Evolutionary conservation across 2,888 invertebrate genomes (phyloP).

Genomic region (Sminthurinus aureus): DNA sequence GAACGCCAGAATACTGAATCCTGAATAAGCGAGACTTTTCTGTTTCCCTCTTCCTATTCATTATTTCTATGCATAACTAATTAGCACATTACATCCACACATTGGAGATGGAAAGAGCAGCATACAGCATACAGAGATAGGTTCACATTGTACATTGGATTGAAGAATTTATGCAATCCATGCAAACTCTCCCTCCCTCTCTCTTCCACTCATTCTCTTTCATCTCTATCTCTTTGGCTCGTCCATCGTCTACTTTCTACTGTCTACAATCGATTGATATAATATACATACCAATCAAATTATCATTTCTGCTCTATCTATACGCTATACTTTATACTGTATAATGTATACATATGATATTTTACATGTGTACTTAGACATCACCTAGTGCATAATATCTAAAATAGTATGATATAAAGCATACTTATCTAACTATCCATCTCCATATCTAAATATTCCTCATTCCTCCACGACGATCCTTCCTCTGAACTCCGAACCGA

Average conservation of each 20-base stretch:
- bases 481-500: background rate
- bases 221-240: background rate
- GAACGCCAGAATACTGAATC: too few species aligned
- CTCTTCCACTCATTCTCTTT: background rate
- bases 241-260: too few species aligned
- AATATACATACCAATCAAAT: background rate
- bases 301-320: background rate
- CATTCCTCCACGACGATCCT: background rate
- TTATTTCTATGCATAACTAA: slow-evolving; percentile 44
- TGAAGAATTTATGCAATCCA: slow-evolving; percentile 25
- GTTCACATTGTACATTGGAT: too few species aligned
- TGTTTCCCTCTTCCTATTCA: slow-evolving; percentile 34
- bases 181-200: background rate
- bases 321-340: background rate
- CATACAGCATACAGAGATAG: too few species aligned
- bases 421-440: too few species aligned
- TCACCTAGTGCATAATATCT: too few species aligned
- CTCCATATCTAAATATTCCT: too few species aligned
- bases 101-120: slow-evolving; percentile 11
- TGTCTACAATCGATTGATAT: background rate
- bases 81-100: slow-evolving; percentile 39
- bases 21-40: too few species aligned
- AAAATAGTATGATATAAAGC: too few species aligned
- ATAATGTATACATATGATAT: background rate
- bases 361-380: background rate